Evolutionary conservation across 2,797 vertebrate species (phyloP).

Genomic region (Artibeus lituratus): DNA sequence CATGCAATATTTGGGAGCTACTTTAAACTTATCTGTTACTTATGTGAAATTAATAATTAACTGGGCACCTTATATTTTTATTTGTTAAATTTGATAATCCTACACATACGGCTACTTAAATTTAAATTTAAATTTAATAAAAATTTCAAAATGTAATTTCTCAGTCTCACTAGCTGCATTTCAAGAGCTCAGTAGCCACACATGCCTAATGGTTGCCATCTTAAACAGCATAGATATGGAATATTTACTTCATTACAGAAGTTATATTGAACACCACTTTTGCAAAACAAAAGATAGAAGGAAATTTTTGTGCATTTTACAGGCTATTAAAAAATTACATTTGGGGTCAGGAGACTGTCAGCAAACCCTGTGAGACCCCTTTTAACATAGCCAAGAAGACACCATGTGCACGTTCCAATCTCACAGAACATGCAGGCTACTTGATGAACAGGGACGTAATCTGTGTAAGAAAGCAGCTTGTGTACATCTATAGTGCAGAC

Average conservation of each 20-base stretch:
- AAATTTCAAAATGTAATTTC: neutral
- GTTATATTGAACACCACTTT: neutral
- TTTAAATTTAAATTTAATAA: slow-evolving; percentile 18
- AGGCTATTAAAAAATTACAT: neutral
- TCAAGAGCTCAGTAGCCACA: neutral
- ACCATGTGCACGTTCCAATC: neutral
- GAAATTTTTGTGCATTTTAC: neutral
- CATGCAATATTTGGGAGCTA: neutral
- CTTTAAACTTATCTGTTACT: neutral
- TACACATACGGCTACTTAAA: neutral
- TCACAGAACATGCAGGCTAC: neutral
- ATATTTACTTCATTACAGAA: neutral
- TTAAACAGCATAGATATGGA: neutral
- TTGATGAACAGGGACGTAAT: neutral
- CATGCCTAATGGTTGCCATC: neutral
- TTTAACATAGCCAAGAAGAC: neutral
- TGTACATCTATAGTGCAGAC: neutral
- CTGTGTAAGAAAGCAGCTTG: neutral
- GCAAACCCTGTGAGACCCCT: neutral
- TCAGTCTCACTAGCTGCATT: neutral
- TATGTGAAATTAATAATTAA: slow-evolving; percentile 17
- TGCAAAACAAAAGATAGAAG: slow-evolving; percentile 16
- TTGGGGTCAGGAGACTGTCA: neutral
- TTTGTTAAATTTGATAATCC: neutral
- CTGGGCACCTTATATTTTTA: neutral